Conservation (phyloP, 1,140 invertebrate genomes). For the Heliconius congener region DNA sequence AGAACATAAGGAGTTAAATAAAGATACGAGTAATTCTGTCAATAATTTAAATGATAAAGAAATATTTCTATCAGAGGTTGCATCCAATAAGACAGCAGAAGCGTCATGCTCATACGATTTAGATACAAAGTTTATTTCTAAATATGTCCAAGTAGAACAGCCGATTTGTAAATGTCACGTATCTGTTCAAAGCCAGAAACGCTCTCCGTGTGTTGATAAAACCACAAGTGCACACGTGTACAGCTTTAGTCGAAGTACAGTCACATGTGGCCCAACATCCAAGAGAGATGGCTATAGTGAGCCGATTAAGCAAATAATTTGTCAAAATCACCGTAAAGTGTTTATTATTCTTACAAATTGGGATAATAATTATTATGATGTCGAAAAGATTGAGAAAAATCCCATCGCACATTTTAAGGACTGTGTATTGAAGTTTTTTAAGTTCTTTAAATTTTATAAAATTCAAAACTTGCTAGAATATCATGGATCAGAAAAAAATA, state of each 20-base stretch:
- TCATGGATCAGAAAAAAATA: slow-evolving; percentile 15
- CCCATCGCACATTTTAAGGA: not conserved
- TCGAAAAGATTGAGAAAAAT: not conserved
- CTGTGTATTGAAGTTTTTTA: slow-evolving; percentile 1
- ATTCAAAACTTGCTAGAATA: slow-evolving; percentile 28
- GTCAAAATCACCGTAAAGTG: slow-evolving; percentile 30
- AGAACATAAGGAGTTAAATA: not conserved
- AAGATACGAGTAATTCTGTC: not conserved
- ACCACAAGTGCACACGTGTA: slow-evolving; percentile 28
- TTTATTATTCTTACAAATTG: slow-evolving; percentile 34
- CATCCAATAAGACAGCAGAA: not conserved
- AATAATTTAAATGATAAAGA: not conserved
- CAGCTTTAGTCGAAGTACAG: slow-evolving; percentile 16
- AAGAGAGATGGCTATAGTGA: slow-evolving; percentile 29
- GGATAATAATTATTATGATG: slow-evolving; percentile 8
- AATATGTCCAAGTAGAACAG: slow-evolving; percentile 27
- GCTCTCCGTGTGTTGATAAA: slow-evolving; percentile 17
- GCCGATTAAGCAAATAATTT: slow-evolving; percentile 25
- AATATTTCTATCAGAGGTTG: not conserved
- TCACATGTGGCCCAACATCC: not conserved
- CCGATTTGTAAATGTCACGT: slow-evolving; percentile 17
- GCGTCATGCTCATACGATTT: slow-evolving; percentile 4
- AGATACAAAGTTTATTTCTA: slow-evolving; percentile 15
- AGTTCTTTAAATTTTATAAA: slow-evolving; percentile 27
- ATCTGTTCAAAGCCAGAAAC: slow-evolving; percentile 19